These are phyloP conservation scores for Zapus hudsonius DNA, from an alignment of 2,113 vertebrate genomes.

Conservation along the genomic window DNA sequence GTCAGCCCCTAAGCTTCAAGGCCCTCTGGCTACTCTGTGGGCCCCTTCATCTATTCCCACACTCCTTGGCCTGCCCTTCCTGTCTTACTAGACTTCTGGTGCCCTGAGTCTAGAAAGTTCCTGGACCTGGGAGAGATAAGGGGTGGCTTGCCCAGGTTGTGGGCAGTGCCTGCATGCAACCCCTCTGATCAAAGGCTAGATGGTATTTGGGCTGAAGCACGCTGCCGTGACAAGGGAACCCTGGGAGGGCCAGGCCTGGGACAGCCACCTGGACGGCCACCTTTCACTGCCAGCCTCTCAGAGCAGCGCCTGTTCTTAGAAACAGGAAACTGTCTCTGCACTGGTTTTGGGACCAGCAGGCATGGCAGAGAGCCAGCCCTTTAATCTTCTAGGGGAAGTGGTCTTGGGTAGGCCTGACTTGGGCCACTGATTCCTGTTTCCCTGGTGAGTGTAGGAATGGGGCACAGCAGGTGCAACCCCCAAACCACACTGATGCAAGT, in stretches of 20 bases:
- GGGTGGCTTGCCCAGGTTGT: conserved; percentile 35
- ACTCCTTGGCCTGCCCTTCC: conserved; percentile 46
- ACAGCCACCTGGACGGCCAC: conserved; percentile 65
- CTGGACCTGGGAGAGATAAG: conserved; percentile 67
- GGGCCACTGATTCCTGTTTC: neutral
- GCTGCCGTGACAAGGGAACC: neutral
- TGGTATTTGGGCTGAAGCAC: neutral
- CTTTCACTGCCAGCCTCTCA: neutral
- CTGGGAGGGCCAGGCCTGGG: conserved; percentile 19
- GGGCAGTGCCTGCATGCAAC: conserved; percentile 14
- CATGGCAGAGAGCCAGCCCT: neutral
- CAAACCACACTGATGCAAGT: neutral
- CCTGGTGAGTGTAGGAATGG: neutral
- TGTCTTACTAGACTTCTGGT: conserved; percentile 31
- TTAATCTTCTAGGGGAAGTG: conserved; percentile 61
- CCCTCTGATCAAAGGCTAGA: conserved; percentile 60
- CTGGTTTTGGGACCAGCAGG: neutral
- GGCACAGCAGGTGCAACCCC: neutral
- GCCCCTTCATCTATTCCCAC: conserved; percentile 36
- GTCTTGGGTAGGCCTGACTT: neutral
- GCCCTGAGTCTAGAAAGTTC: conserved; percentile 69
- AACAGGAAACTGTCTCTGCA: conserved; percentile 67
- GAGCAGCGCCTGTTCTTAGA: conserved; percentile 29
- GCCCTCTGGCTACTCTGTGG: neutral
- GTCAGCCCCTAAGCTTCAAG: neutral